Percentiles rank a stretch among this genome's conserved stretches.
Evolutionary conservation across 2,888 invertebrate genomes (phyloP).

Genomic region (Ophion ventricosus): DNA sequence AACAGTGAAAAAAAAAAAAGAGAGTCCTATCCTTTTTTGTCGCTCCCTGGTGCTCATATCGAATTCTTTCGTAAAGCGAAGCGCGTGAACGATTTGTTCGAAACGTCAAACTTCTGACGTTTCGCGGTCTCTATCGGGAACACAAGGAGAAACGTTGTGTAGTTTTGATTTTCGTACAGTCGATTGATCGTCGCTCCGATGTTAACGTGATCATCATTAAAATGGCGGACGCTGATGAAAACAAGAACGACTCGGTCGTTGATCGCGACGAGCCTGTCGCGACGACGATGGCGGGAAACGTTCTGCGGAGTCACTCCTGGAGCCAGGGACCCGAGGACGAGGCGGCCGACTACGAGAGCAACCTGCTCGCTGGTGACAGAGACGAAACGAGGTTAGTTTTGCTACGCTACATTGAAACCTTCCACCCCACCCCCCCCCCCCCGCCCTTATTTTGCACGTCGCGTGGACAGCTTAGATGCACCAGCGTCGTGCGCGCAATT

Average conservation of each 20-base stretch:
- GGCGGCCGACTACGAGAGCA: conserved; percentile 71
- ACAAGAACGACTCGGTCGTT: conserved; percentile 47
- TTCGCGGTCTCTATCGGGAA: conserved; percentile 10
- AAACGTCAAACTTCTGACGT: conserved; percentile 29
- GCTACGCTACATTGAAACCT: neutral
- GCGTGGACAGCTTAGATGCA: too few relatives aligned
- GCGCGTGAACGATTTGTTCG: neutral
- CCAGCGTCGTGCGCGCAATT: too few relatives aligned
- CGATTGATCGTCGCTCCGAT: conserved; percentile 38
- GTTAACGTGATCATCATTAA: conserved; percentile 42
- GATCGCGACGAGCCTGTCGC: conserved; percentile 45
- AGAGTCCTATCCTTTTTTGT: too few relatives aligned
- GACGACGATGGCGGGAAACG: conserved; percentile 70
- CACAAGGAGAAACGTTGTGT: conserved; percentile 37
- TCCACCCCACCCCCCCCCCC: conserved; percentile 1
- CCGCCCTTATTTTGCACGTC: neutral
- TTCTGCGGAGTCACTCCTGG: conserved; percentile 76
- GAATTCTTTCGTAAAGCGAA: neutral
- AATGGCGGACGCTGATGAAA: conserved; percentile 57
- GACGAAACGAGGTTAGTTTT: conserved; percentile 72
- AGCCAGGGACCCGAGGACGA: conserved; percentile 75
- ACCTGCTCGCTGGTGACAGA: conserved; percentile 67
- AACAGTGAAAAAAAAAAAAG: neutral
- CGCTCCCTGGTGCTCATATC: neutral
- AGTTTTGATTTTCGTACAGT: conserved; percentile 23